A percentile compares a stretch with the other conserved stretches of the same genome.
These are phyloP conservation scores for Lithophane semibrunnea DNA, from an alignment of 2,888 invertebrate species.

Conservation along the genomic window DNA sequence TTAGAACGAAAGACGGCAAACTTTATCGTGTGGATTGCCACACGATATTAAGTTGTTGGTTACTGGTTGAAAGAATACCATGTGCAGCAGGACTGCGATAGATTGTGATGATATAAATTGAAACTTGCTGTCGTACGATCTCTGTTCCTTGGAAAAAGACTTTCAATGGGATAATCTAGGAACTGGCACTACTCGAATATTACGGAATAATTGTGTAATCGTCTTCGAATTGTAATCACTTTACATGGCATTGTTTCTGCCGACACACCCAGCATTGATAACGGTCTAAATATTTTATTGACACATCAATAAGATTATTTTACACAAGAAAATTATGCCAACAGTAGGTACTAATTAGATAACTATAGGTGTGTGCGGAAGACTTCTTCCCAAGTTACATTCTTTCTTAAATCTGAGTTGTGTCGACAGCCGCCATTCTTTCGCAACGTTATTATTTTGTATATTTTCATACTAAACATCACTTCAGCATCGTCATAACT, in stretches of 20 bases:
- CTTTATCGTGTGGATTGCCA: not conserved
- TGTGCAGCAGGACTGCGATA: not conserved
- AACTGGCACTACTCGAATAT: not conserved
- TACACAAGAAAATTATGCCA: not conserved
- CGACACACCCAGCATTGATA: slow-evolving; percentile 37
- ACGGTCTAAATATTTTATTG: not conserved
- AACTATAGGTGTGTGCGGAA: too few relatives aligned
- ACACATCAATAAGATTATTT: slow-evolving; percentile 4
- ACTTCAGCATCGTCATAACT: slow-evolving; percentile 48
- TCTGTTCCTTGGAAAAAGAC: not conserved
- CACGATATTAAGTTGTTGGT: not conserved
- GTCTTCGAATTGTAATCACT: slow-evolving; percentile 14
- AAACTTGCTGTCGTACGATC: not conserved
- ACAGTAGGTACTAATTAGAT: not conserved
- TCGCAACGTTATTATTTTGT: not conserved
- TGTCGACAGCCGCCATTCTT: not conserved
- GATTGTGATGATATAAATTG: not conserved
- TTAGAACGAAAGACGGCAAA: not conserved
- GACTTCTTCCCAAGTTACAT: not conserved
- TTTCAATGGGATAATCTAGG: not conserved
- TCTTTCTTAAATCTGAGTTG: not conserved
- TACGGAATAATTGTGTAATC: slow-evolving; percentile 14
- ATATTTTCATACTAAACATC: slow-evolving; percentile 7
- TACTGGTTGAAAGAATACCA: not conserved
- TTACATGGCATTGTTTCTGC: slow-evolving; percentile 23